Evolutionary conservation across 2,113 vertebrate genomes (phyloP).

Genomic region (Dipodomys stephensi): DNA sequence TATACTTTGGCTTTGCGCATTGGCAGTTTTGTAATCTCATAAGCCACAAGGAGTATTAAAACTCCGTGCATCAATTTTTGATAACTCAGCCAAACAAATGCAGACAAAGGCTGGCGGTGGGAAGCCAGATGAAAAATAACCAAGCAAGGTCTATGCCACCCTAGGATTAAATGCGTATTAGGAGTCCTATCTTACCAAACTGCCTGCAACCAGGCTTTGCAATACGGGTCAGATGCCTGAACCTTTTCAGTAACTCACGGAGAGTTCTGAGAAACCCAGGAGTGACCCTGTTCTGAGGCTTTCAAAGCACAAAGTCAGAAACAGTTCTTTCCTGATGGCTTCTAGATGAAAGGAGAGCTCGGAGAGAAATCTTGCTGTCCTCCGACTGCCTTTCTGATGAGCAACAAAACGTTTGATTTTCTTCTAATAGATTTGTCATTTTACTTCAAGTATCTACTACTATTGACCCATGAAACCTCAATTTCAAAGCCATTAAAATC

Average conservation of each 20-base stretch:
- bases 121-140: background rate
- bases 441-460: slow-evolving; percentile 80
- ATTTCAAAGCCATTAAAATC: slow-evolving; percentile 87
- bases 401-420: slow-evolving; percentile 82
- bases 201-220: rapidly evolving
- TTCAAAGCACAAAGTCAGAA: background rate
- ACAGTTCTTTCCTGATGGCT: rapidly evolving
- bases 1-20: background rate
- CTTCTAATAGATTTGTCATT: slow-evolving; percentile 83
- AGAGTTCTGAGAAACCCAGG: background rate
- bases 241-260: background rate
- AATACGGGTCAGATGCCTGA: background rate
- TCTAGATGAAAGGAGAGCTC: background rate
- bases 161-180: rapidly evolving
- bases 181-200: background rate
- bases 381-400: slow-evolving; percentile 71
- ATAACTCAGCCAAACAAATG: background rate
- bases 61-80: rapidly evolving
- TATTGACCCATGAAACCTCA: slow-evolving; percentile 86
- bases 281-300: background rate
- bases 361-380: slow-evolving; percentile 60
- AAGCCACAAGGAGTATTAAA: too few species aligned
- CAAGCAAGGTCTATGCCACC: rapidly evolving
- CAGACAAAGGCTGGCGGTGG: rapidly evolving
- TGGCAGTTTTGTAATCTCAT: background rate